Evolutionary conservation across 1,140 invertebrate species (phyloP).

Genomic region (Holotrichia oblita): DNA sequence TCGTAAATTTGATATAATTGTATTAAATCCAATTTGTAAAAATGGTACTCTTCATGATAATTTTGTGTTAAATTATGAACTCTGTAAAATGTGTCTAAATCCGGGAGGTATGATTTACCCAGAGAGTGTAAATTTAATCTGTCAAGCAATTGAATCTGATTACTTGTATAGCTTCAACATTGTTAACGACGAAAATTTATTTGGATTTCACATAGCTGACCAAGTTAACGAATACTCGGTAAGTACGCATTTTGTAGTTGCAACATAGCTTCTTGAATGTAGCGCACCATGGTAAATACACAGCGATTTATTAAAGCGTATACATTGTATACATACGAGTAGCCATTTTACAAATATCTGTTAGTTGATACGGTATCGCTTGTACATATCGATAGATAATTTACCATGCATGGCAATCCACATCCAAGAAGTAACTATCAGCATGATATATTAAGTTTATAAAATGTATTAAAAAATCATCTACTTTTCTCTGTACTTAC

Average conservation of each 20-base stretch:
- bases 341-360: too few species aligned
- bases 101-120: background rate
- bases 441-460: too few species aligned
- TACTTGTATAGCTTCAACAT: slow-evolving; percentile 44
- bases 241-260: slow-evolving; percentile 13
- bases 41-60: slow-evolving; percentile 39
- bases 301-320: too few species aligned
- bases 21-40: slow-evolving; percentile 32
- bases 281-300: too few species aligned
- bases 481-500: too few species aligned
- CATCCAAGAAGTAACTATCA: too few species aligned
- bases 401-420: too few species aligned
- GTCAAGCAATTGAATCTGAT: slow-evolving; percentile 39
- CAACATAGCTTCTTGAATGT: background rate
- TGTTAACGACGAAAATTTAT: slow-evolving; percentile 42
- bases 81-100: slow-evolving; percentile 29
- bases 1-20: slow-evolving; percentile 31
- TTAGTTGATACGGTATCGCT: too few species aligned
- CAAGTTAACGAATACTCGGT: slow-evolving; percentile 44
- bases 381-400: too few species aligned
- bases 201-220: slow-evolving; percentile 41
- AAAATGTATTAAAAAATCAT: too few species aligned
- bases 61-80: background rate
- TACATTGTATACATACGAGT: too few species aligned
- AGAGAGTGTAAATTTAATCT: background rate